Conservation (phyloP, 2,797 vertebrate species). For the Calcarius lapponicus region DNA sequence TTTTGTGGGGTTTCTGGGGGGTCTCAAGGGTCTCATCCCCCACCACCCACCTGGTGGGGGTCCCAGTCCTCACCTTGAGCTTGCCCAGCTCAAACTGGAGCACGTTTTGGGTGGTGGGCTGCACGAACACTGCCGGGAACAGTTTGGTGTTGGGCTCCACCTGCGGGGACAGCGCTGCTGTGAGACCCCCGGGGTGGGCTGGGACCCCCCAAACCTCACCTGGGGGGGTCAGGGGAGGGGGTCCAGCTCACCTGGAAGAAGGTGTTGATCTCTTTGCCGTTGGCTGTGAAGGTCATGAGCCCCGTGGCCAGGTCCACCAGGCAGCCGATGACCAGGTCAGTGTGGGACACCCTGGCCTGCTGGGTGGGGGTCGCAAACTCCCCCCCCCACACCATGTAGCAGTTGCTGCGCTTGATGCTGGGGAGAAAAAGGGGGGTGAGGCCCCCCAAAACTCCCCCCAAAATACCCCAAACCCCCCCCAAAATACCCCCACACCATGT, state of each 20-base stretch:
- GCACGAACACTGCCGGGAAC: not conserved
- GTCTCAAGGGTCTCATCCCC: no score
- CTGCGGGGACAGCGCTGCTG: accelerated
- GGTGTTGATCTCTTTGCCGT: not conserved
- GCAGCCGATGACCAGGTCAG: not conserved
- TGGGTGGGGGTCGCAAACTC: not conserved
- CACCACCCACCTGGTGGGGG: not conserved
- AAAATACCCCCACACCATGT: no score
- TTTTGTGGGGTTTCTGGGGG: no score
- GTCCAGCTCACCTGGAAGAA: not conserved
- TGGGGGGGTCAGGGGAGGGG: no score
- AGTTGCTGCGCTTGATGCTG: not conserved
- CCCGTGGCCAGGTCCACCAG: not conserved
- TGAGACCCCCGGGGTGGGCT: not conserved
- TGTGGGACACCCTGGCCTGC: not conserved
- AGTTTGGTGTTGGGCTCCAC: not conserved
- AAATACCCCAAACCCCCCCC: no score
- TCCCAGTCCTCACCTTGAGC: not conserved
- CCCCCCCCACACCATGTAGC: not conserved
- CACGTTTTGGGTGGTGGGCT: not conserved
- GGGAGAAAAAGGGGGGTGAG: not conserved
- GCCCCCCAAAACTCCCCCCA: not conserved
- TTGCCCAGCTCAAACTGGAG: not conserved
- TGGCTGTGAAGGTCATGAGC: not conserved
- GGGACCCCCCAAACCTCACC: not conserved